Evolutionary conservation across 1,140 invertebrate species (phyloP).

Genomic region (Drosophila orosa): DNA sequence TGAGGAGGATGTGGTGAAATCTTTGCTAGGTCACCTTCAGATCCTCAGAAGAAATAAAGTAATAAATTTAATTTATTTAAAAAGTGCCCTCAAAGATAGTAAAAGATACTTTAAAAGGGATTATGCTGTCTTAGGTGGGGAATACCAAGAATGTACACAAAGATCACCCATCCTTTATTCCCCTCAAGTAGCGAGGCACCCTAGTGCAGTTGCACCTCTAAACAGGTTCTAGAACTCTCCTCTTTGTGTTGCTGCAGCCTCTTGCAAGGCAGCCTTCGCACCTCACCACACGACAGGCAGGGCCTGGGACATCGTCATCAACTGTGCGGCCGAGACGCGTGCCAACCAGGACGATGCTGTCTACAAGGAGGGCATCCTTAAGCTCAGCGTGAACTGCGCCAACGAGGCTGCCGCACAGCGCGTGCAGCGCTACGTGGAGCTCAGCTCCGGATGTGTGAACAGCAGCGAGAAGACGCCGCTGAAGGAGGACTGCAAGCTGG

Average conservation of each 20-base stretch:
- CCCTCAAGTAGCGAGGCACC: slow-evolving; percentile 13
- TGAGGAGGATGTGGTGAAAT: slow-evolving; percentile 6
- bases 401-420: slow-evolving; percentile 89
- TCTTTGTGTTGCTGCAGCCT: slow-evolving; percentile 85
- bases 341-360: slow-evolving; percentile 94
- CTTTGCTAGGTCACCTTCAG: not conserved
- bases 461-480: slow-evolving; percentile 91
- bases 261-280: slow-evolving; percentile 90
- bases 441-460: slow-evolving; percentile 93
- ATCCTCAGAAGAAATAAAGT: too few relatives aligned
- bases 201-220: slow-evolving; percentile 12
- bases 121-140: not conserved
- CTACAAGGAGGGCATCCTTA: slow-evolving; percentile 94
- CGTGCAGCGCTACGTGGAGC: slow-evolving; percentile 91
- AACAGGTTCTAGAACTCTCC: slow-evolving; percentile 63
- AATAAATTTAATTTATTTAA: not conserved
- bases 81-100: not conserved
- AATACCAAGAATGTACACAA: not conserved
- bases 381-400: slow-evolving; percentile 93
- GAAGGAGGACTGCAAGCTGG: slow-evolving; percentile 90
- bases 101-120: not conserved
- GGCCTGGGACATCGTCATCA: slow-evolving; percentile 92
- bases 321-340: slow-evolving; percentile 96
- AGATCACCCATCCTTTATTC: not conserved
- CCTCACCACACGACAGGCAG: slow-evolving; percentile 85